phyloP scores from a whole-genome alignment of 2,797 vertebrate genomes.

The Macropus fuliginosus region DNA sequence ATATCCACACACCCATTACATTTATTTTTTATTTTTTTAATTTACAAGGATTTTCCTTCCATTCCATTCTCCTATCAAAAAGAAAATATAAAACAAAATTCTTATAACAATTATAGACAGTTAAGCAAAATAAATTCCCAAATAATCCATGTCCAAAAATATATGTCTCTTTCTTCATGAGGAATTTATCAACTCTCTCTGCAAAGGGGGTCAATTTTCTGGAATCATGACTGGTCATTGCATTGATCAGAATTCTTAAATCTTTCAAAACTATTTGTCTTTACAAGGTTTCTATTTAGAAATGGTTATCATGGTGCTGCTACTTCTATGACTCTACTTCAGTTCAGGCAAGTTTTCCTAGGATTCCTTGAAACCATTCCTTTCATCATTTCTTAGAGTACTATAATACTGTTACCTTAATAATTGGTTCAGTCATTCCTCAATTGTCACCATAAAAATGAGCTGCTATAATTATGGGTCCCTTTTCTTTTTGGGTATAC shows the following conservation, averaged over 20 bases:
- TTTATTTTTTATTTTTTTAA: not conserved
- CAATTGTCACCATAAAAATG: not conserved
- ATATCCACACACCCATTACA: not conserved
- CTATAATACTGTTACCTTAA: not conserved
- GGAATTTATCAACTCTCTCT: too few species aligned
- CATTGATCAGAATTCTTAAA: not conserved
- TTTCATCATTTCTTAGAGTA: not conserved
- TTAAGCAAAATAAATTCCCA: not conserved
- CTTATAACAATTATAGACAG: not conserved
- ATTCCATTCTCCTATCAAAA: not conserved
- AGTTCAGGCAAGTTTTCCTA: not conserved
- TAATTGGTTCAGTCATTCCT: not conserved
- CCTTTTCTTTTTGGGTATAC: not conserved
- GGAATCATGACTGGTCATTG: too few species aligned
- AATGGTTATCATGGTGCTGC: not conserved
- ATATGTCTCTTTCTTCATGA: not conserved
- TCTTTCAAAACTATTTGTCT: not conserved
- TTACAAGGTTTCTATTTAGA: not conserved
- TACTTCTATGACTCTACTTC: not conserved
- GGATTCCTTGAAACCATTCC: not conserved
- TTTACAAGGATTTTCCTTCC: not conserved
- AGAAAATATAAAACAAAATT: too few species aligned
- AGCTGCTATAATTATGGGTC: not conserved
- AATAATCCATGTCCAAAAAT: not conserved
- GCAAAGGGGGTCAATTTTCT: too few species aligned